Conservation (phyloP, 2,113 vertebrate species). For the Tapirus terrestris region DNA sequence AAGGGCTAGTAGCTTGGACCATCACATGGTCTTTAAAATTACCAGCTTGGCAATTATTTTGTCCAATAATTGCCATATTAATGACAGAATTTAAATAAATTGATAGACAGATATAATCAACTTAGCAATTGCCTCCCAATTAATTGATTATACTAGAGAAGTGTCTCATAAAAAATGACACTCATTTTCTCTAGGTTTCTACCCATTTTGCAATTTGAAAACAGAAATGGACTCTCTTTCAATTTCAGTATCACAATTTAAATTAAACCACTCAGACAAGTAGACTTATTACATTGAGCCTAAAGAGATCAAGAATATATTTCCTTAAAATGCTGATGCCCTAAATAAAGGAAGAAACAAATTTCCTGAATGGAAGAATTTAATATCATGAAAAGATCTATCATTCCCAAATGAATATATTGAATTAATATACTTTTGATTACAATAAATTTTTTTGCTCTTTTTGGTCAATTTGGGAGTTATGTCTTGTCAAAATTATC, state of each 20-base stretch:
- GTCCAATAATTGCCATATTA: neutral
- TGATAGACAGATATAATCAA: neutral
- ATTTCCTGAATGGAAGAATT: neutral
- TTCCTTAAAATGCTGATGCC: neutral
- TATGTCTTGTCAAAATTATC: neutral
- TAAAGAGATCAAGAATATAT: neutral
- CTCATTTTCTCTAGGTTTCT: neutral
- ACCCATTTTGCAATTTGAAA: neutral
- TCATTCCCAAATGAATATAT: neutral
- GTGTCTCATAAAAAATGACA: neutral
- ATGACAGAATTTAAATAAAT: neutral
- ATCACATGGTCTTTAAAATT: neutral
- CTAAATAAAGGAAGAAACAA: neutral
- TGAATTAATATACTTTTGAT: neutral
- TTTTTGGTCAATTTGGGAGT: neutral
- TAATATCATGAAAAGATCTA: neutral
- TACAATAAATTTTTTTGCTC: neutral
- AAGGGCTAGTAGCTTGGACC: neutral
- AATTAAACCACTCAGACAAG: neutral
- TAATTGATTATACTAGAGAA: neutral
- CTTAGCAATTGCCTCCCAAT: neutral
- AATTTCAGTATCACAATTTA: neutral
- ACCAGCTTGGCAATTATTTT: neutral
- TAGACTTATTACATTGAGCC: neutral
- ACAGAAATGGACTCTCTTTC: neutral